These are phyloP conservation scores for Myotis findleyi DNA, from an alignment of 2,797 vertebrate species.

Conservation along the genomic window DNA sequence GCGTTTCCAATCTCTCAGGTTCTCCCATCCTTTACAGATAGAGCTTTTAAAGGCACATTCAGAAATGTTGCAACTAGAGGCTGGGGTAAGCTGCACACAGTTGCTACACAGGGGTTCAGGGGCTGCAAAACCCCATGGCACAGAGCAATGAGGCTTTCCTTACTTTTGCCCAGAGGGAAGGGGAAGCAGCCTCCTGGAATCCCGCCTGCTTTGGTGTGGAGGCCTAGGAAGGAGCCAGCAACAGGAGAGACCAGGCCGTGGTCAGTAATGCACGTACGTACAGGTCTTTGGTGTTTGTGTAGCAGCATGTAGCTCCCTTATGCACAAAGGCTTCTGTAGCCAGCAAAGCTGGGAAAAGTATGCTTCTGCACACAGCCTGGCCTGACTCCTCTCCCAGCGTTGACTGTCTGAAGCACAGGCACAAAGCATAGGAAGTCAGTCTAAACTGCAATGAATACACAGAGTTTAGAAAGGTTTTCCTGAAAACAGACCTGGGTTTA, in stretches of 20 bases:
- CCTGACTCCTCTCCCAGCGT: not conserved
- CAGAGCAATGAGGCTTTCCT: not conserved
- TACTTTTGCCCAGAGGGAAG: not conserved
- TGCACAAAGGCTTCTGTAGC: conserved; percentile 22
- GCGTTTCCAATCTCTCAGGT: not conserved
- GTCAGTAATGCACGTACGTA: conserved; percentile 82
- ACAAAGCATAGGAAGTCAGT: conserved; percentile 36
- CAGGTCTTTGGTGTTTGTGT: conserved; percentile 87
- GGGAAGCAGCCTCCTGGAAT: not conserved
- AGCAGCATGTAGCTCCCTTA: conserved; percentile 84
- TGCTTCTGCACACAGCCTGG: not conserved
- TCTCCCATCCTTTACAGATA: conserved; percentile 46
- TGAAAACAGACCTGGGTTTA: not conserved
- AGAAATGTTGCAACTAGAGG: not conserved
- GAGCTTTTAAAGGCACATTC: conserved; percentile 70
- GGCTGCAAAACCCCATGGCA: not conserved
- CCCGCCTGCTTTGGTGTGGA: not conserved
- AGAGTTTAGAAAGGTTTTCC: conserved; percentile 45
- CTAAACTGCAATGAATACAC: not conserved
- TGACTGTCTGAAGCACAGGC: not conserved
- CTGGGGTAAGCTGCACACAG: conserved; percentile 6
- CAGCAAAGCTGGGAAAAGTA: not conserved
- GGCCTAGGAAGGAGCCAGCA: not conserved
- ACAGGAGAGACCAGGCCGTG: not conserved
- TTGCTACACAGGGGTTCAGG: not conserved